phyloP scores from a whole-genome alignment of 2,113 vertebrate species.

The Gadus chalcogrammus region DNA sequence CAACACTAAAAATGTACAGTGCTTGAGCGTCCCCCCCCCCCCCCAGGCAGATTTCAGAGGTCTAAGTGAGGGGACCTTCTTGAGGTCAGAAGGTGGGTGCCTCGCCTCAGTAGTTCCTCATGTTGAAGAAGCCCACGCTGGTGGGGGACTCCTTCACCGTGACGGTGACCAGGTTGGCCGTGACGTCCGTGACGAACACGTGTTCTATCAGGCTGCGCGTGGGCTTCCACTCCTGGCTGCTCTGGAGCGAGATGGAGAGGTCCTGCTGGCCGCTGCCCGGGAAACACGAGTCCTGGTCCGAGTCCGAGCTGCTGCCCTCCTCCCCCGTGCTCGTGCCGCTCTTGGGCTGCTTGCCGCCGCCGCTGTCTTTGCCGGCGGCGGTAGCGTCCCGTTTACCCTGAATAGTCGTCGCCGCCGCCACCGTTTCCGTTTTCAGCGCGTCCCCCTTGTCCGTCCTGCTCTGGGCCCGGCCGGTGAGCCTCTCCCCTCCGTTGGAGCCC shows the following conservation, averaged over 20 bases:
- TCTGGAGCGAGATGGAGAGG: conserved; percentile 75
- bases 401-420: conserved; percentile 13
- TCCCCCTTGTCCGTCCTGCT: conserved; percentile 68
- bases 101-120: conserved; percentile 83
- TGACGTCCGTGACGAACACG: conserved; percentile 96
- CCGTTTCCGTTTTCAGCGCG: conserved; percentile 36
- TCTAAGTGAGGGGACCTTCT: too few species aligned
- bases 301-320: conserved; percentile 87
- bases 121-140: conserved; percentile 95
- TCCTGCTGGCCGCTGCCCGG: conserved; percentile 68
- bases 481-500: rapidly evolving
- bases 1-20: too few species aligned
- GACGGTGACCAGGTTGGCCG: conserved; percentile 94
- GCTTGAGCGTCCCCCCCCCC: neutral
- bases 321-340: conserved; percentile 86
- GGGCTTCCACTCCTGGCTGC: conserved; percentile 94
- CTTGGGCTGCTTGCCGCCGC: conserved; percentile 55
- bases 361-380: conserved; percentile 37
- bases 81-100: neutral
- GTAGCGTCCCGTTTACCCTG: conserved; percentile 46
- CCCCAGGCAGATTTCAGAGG: neutral
- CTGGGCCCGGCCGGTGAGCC: conserved; percentile 38
- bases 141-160: conserved; percentile 97
- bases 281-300: conserved; percentile 81
- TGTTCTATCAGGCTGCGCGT: conserved; percentile 92